phyloP scores from a whole-genome alignment of 1,140 invertebrate genomes.

The Physella acuta region DNA sequence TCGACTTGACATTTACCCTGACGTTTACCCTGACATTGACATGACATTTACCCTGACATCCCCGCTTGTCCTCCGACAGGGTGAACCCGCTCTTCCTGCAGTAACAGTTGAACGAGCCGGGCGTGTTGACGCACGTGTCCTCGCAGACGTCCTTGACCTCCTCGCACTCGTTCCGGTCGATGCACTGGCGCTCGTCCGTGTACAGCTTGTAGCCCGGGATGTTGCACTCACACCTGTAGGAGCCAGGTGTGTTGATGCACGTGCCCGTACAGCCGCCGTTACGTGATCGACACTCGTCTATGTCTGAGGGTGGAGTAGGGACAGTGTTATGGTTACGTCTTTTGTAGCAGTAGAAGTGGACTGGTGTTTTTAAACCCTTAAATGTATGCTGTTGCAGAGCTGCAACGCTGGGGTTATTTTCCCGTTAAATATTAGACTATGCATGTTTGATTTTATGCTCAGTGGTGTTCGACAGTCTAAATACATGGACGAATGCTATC shows the following conservation, averaged over 20 bases:
- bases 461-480: too few relatives aligned
- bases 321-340: too few relatives aligned
- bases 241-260: conserved; percentile 45
- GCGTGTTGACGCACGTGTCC: conserved; percentile 43
- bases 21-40: not conserved
- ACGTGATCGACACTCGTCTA: conserved; percentile 36
- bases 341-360: too few relatives aligned
- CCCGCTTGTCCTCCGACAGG: not conserved
- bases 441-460: too few relatives aligned
- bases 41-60: conserved; percentile 9
- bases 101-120: conserved; percentile 43
- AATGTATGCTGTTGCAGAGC: too few relatives aligned
- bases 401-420: too few relatives aligned
- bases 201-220: conserved; percentile 32
- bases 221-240: conserved; percentile 44
- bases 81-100: conserved; percentile 27
- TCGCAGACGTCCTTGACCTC: conserved; percentile 62
- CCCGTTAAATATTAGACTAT: too few relatives aligned
- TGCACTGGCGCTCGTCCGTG: conserved; percentile 26
- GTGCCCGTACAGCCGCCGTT: conserved; percentile 44
- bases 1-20: too few relatives aligned
- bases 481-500: too few relatives aligned
- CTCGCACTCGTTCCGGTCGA: conserved; percentile 70
- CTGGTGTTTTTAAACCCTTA: too few relatives aligned
- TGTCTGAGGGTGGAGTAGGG: too few relatives aligned